Conservation (phyloP, 2,888 invertebrate genomes). For the Escarpia spicata region DNA sequence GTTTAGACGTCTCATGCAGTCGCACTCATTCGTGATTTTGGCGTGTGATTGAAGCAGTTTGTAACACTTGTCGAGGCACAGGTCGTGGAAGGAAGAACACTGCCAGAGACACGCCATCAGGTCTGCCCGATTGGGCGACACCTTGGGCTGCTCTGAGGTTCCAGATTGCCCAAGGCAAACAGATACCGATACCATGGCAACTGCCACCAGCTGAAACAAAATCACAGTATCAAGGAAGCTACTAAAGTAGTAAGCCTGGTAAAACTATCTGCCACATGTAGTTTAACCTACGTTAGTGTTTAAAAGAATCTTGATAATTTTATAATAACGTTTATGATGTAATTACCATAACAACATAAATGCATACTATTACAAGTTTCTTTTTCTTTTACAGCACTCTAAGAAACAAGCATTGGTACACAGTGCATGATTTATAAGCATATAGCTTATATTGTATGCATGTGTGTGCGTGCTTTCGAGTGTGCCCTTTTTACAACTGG, state of each 20-base stretch:
- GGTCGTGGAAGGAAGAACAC: not conserved
- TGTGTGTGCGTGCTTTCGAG: too few species aligned
- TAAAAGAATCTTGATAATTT: too few species aligned
- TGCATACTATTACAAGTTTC: not conserved
- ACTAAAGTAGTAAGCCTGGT: too few species aligned
- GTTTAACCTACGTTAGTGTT: not conserved
- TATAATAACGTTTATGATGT: not conserved
- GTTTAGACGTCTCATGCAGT: not conserved
- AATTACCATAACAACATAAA: not conserved
- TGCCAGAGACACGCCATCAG: not conserved
- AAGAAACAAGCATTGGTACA: not conserved
- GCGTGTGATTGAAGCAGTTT: not conserved
- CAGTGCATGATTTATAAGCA: not conserved
- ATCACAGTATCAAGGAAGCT: not conserved
- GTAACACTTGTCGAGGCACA: not conserved
- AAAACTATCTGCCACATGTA: too few species aligned
- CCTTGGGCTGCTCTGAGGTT: not conserved
- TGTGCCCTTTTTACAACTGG: too few species aligned
- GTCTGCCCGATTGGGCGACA: not conserved
- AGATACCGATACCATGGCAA: not conserved
- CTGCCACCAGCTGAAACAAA: not conserved
- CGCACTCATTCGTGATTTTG: not conserved
- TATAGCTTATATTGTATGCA: too few species aligned
- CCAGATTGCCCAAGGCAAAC: not conserved
- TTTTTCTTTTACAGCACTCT: not conserved